Percentiles rank a stretch among this genome's conserved stretches.
Conservation (phyloP, 1,140 invertebrate species). For the Nymphalis io region DNA sequence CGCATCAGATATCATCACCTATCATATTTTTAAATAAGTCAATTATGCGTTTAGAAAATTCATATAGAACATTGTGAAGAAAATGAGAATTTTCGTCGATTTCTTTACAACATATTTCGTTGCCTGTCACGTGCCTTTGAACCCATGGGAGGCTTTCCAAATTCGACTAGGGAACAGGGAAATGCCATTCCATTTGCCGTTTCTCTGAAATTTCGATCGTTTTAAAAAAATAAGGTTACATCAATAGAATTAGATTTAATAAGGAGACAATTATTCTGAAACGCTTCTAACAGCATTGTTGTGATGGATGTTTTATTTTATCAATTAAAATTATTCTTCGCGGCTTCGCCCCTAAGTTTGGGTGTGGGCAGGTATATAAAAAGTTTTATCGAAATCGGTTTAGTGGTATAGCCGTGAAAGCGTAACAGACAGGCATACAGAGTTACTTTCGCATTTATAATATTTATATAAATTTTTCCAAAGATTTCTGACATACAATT, state of each 20-base stretch:
- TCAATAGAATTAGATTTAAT: not conserved
- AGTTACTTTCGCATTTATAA: too few species aligned
- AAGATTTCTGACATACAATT: too few species aligned
- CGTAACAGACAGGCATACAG: too few species aligned
- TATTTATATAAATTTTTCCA: too few species aligned
- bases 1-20: not conserved
- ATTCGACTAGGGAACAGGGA: constrained; percentile 34
- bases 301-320: too few species aligned
- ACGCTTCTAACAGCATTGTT: not conserved
- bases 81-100: constrained; percentile 26
- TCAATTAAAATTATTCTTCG: too few species aligned
- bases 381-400: too few species aligned
- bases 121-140: constrained; percentile 27
- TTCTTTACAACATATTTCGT: constrained; percentile 38
- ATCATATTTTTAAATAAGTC: constrained; percentile 4
- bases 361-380: too few species aligned
- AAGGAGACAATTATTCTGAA: too few species aligned
- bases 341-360: too few species aligned
- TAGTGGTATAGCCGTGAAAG: too few species aligned
- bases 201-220: constrained; percentile 23
- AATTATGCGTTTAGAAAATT: constrained; percentile 28
- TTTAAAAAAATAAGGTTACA: constrained; percentile 24
- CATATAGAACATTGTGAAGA: constrained; percentile 19
- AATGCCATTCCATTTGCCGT: constrained; percentile 33
- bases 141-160: constrained; percentile 30